Conservation (phyloP, 2,113 vertebrate genomes). For the Grammomys surdaster region DNA sequence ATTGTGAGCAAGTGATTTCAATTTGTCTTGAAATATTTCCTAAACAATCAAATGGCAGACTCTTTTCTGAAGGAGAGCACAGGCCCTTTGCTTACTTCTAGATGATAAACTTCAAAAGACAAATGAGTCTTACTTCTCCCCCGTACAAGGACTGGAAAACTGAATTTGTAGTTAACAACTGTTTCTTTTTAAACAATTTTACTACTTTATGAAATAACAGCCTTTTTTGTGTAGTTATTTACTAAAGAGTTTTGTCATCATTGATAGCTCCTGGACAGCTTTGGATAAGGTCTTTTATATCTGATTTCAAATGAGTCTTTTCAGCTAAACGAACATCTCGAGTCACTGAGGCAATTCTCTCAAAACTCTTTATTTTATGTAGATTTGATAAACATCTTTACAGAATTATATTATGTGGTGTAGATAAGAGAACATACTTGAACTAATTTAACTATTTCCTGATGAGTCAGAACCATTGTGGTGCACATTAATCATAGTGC, state of each 20-base stretch:
- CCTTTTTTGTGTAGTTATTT: constrained; percentile 14
- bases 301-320: constrained; percentile 16
- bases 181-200: neutral
- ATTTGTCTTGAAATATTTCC: constrained; percentile 9
- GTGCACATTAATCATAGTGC: constrained; percentile 65
- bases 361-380: constrained; percentile 57
- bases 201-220: constrained; percentile 1
- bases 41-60: neutral
- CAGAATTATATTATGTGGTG: constrained; percentile 67
- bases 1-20: neutral
- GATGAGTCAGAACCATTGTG: constrained; percentile 65
- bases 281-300: constrained; percentile 2
- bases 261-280: neutral
- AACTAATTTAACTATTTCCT: constrained; percentile 69
- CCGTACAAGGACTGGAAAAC: neutral
- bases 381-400: constrained; percentile 66
- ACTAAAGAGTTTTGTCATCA: neutral
- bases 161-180: neutral
- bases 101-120: neutral
- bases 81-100: neutral
- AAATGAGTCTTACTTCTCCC: neutral
- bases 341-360: constrained; percentile 53
- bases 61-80: neutral
- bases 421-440: constrained; percentile 51
- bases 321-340: neutral